Conservation (phyloP, 2,797 vertebrate species). For the Enteromius treurensis region DNA sequence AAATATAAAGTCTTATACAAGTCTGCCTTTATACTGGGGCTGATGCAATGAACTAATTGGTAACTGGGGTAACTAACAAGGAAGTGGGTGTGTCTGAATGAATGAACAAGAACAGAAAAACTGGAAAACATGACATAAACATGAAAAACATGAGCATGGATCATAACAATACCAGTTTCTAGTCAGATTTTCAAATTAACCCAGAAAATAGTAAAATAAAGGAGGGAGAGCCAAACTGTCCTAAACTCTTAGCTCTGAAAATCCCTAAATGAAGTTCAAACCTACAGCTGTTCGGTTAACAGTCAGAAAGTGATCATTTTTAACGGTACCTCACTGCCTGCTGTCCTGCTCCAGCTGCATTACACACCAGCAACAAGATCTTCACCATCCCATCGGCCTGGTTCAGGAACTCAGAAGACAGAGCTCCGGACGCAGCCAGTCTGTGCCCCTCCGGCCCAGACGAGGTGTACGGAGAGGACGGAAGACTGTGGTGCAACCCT, state of each 20-base stretch:
- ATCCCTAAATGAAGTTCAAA: neutral
- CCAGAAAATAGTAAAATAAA: no score
- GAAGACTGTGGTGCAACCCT: slow-evolving; percentile 88
- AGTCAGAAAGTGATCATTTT: neutral
- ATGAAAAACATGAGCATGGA: no score
- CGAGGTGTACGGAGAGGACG: slow-evolving; percentile 76
- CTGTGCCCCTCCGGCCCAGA: slow-evolving; percentile 74
- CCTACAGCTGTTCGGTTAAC: neutral
- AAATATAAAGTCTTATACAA: no score
- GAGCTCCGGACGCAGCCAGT: slow-evolving; percentile 71
- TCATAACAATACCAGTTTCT: neutral
- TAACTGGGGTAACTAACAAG: no score
- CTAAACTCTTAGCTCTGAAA: neutral
- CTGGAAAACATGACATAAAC: no score
- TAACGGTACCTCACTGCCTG: slow-evolving; percentile 82
- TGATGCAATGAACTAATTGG: no score
- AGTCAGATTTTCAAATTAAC: neutral
- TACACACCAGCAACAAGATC: slow-evolving; percentile 89
- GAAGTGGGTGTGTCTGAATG: no score
- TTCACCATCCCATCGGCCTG: slow-evolving; percentile 70
- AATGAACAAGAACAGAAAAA: no score
- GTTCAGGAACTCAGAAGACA: slow-evolving; percentile 85
- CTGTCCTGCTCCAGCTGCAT: slow-evolving; percentile 80
- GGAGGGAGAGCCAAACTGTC: neutral
- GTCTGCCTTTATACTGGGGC: no score